Evolutionary conservation across 2,797 vertebrate species (phyloP).

Genomic region (Amazona ochrocephala): DNA sequence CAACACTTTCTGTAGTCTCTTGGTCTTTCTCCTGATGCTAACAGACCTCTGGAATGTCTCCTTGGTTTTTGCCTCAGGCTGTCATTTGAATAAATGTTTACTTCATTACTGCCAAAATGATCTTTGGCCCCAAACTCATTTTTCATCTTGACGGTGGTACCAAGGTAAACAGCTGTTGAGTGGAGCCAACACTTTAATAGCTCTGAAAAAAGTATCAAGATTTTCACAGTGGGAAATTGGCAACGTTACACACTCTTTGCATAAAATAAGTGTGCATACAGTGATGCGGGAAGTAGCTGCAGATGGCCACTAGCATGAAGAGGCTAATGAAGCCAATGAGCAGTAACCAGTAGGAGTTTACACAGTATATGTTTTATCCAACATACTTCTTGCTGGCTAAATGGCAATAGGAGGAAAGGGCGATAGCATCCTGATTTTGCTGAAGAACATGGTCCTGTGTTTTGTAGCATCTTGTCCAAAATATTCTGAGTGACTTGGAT

Average conservation of each 20-base stretch:
- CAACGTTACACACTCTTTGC: neutral
- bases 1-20: neutral
- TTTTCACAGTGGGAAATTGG: neutral
- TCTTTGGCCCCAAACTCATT: slow-evolving; percentile 2
- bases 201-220: neutral
- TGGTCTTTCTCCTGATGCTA: neutral
- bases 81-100: slow-evolving; percentile 35
- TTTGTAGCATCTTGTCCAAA: neutral
- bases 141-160: neutral
- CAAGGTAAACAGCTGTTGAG: neutral
- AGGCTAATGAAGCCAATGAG: neutral
- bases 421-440: neutral
- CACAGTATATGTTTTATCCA: neutral
- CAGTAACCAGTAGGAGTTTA: neutral
- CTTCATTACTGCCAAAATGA: neutral
- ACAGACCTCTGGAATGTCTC: neutral
- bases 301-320: neutral
- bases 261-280: neutral
- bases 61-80: neutral
- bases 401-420: neutral
- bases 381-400: neutral
- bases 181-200: neutral
- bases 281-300: neutral
- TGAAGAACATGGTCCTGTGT: neutral
- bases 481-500: neutral